Base-by-base conservation (phyloP, 2,113 vertebrate genomes). In the Triplophysa rosa region DNA sequence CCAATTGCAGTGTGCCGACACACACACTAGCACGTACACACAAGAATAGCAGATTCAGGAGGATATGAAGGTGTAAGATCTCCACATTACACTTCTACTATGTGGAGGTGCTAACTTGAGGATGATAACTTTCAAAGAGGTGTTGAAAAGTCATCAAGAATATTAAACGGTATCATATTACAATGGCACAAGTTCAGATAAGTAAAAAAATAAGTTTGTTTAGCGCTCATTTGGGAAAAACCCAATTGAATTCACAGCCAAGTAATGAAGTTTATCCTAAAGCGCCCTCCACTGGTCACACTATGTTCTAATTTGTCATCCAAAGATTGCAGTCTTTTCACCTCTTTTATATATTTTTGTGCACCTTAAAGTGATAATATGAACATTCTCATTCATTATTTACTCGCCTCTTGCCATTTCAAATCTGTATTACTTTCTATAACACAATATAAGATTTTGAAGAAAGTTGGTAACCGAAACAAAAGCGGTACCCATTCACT, bases 21-120 rank as follows among this genome's bases (percentile, higher is more conserved):
- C 78, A 83, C 54, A 26, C 67, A n/a, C 42, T 45, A 67, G 74
- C 78, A 80, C 64, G 80, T 71, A 77, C 26, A 65, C 73, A 65
- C 19, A 10, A 26, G 21, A 62, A 61, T n/a, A 13, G 49, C 7
- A 11, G 6, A 37, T 37, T 37, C 13, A 42, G 13, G 58, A 21
- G 13, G 2, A 4, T 61, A 0, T 10, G 52, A 12, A 42, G 4
- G 37, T 59, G 11, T 21, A 37, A 3, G 17, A 54, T 1, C 49
- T 17, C 6, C 17, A 13, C 13, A 45, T 45, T 29, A 14, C 45
- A 26, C 24, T 24, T 68, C 23, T 68, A 8, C 45, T 11, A 8
- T 10, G 69, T 40, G 29, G 40, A 58, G 14, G 10, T 61, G 8
- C 19, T 11, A 61, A 42, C 19, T 16, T 12, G 17, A 37, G 6